These are phyloP conservation scores for Petrolisthes manimaculis DNA, from an alignment of 2,888 invertebrate species.

Conservation along the genomic window DNA sequence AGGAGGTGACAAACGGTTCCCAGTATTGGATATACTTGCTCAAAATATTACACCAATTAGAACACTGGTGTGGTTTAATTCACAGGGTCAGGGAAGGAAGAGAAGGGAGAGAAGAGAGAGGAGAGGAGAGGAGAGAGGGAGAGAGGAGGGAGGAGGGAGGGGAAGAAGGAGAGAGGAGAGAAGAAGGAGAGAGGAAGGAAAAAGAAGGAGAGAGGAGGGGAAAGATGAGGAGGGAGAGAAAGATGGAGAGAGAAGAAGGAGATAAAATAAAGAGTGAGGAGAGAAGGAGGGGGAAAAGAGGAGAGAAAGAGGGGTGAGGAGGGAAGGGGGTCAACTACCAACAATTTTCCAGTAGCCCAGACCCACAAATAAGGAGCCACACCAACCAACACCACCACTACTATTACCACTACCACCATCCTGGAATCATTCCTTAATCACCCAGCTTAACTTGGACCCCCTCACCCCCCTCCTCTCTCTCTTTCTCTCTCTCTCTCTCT, in stretches of 20 bases:
- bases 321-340: neutral
- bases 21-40: too few relatives aligned
- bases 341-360: neutral
- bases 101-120: neutral
- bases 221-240: neutral
- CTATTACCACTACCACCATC: neutral
- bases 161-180: constrained; percentile 8
- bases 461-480: neutral
- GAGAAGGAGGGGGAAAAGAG: neutral
- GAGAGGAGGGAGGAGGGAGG: constrained; percentile 4
- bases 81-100: neutral
- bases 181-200: neutral
- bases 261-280: neutral
- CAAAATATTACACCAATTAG: too few relatives aligned
- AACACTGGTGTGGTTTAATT: neutral
- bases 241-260: neutral
- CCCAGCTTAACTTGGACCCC: neutral
- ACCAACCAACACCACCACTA: neutral
- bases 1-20: neutral
- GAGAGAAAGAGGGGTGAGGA: neutral
- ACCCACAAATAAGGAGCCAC: neutral
- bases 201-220: neutral
- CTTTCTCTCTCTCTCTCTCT: neutral
- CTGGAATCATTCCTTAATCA: neutral
- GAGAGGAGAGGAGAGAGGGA: constrained; percentile 19